These are phyloP conservation scores for Camponotus fellah DNA, from an alignment of 2,888 invertebrate species.

Conservation along the genomic window DNA sequence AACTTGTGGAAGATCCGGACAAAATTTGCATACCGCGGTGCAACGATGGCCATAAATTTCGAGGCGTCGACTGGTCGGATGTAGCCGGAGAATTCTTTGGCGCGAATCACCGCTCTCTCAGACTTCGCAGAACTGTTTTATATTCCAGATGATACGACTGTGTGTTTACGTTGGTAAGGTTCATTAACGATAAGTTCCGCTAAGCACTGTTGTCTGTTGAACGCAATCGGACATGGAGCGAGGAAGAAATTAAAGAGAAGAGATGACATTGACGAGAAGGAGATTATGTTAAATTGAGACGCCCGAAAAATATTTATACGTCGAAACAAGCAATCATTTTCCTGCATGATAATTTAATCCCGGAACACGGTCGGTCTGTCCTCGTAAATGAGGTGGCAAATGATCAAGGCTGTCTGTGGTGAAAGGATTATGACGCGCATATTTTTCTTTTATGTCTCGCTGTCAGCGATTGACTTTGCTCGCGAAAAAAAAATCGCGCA, in stretches of 20 bases:
- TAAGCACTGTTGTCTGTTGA: slow-evolving; percentile 68
- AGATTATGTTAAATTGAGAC: slow-evolving; percentile 10
- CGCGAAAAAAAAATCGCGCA: slow-evolving; percentile 13
- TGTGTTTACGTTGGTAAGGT: slow-evolving; percentile 72
- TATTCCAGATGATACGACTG: slow-evolving; percentile 58
- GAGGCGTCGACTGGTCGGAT: slow-evolving; percentile 29
- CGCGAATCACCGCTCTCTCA: slow-evolving; percentile 28
- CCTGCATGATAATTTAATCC: slow-evolving; percentile 29
- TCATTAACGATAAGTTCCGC: slow-evolving; percentile 73
- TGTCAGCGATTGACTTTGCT: slow-evolving; percentile 14
- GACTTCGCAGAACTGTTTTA: slow-evolving; percentile 62
- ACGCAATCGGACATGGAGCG: slow-evolving; percentile 55
- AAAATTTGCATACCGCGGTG: slow-evolving; percentile 34
- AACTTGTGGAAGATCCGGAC: slow-evolving; percentile 27
- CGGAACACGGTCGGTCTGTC: slow-evolving; percentile 19
- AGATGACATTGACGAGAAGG: not conserved
- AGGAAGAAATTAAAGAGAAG: not conserved
- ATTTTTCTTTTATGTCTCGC: slow-evolving; percentile 23
- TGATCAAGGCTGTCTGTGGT: slow-evolving; percentile 45
- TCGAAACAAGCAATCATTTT: slow-evolving; percentile 13
- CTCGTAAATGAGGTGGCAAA: slow-evolving; percentile 32
- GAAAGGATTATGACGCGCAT: slow-evolving; percentile 31
- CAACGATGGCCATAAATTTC: slow-evolving; percentile 17
- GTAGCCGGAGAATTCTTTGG: slow-evolving; percentile 29
- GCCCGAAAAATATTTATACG: not conserved